Conservation (phyloP, 2,797 vertebrate species). For the Sebastes trivittatus region DNA sequence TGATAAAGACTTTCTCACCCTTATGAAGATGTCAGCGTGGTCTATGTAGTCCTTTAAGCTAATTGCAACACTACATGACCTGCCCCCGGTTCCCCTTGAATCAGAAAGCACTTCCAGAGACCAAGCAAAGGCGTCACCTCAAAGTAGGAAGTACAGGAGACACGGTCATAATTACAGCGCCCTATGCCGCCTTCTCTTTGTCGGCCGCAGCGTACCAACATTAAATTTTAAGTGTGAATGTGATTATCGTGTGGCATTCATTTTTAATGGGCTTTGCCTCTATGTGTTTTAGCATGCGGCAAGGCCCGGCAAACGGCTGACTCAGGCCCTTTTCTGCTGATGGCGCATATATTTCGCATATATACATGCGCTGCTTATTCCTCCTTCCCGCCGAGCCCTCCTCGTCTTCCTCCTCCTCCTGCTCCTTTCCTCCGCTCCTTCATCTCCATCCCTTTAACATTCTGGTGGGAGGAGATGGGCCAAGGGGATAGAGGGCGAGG, state of each 20-base stretch:
- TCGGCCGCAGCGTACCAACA: slow-evolving; percentile 78
- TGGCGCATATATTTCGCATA: slow-evolving; percentile 82
- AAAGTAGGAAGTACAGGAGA: slow-evolving; percentile 62
- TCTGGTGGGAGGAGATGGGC: slow-evolving; percentile 52
- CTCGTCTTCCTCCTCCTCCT: slow-evolving; percentile 57
- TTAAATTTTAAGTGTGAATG: slow-evolving; percentile 88
- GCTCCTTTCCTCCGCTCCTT: slow-evolving; percentile 51
- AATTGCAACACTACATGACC: slow-evolving; percentile 61
- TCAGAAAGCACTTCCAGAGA: slow-evolving; percentile 53
- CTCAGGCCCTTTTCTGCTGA: slow-evolving; percentile 85
- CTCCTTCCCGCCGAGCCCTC: slow-evolving; percentile 65
- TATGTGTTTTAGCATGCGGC: slow-evolving; percentile 88
- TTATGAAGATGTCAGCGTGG: slow-evolving; percentile 31
- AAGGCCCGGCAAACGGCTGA: slow-evolving; percentile 80
- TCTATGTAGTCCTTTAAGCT: slow-evolving; percentile 51
- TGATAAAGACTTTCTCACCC: neutral
- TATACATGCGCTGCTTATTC: slow-evolving; percentile 82
- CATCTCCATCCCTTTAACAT: slow-evolving; percentile 71
- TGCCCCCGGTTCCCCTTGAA: slow-evolving; percentile 46
- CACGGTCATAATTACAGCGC: slow-evolving; percentile 69
- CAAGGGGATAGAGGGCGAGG: slow-evolving; percentile 59
- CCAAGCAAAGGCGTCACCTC: slow-evolving; percentile 51
- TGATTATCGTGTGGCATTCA: slow-evolving; percentile 87
- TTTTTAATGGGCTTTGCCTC: slow-evolving; percentile 89
- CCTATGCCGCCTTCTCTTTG: slow-evolving; percentile 76